A percentile compares a stretch with the other conserved stretches of the same genome.
These are phyloP conservation scores for Lasioglossum lativentre DNA, from an alignment of 2,888 invertebrate genomes.

Conservation along the genomic window DNA sequence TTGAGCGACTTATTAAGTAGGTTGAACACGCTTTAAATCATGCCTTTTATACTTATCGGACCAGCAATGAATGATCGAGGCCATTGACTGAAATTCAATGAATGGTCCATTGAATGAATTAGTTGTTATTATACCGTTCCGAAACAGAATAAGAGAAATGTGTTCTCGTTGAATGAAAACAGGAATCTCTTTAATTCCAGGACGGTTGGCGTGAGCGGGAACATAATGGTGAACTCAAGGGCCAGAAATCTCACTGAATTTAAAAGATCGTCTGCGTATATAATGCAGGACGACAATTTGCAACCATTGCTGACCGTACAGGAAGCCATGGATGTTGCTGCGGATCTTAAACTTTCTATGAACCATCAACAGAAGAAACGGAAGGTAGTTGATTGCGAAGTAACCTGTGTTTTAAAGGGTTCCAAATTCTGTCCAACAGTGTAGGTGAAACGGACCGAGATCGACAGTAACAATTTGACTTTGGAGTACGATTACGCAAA, in stretches of 20 bases:
- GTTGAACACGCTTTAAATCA: background rate
- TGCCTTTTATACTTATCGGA: background rate
- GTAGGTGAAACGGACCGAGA: too few relatives aligned
- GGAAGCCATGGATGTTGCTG: conserved; percentile 94
- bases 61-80: background rate
- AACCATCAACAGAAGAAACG: conserved; percentile 87
- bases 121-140: background rate
- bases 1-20: conserved; percentile 20
- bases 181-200: conserved; percentile 42
- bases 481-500: too few relatives aligned
- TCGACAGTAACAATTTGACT: too few relatives aligned
- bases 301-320: conserved; percentile 93
- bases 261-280: conserved; percentile 88
- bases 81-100: conserved; percentile 5
- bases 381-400: conserved; percentile 85
- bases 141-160: background rate
- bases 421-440: background rate
- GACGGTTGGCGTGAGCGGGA: conserved; percentile 87
- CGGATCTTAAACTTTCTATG: conserved; percentile 93
- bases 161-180: background rate
- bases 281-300: conserved; percentile 94
- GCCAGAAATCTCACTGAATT: conserved; percentile 88
- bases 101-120: background rate
- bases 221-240: conserved; percentile 90
- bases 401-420: too few relatives aligned